Conservation (phyloP, 2,888 invertebrate species). For the Agrypnus murinus region DNA sequence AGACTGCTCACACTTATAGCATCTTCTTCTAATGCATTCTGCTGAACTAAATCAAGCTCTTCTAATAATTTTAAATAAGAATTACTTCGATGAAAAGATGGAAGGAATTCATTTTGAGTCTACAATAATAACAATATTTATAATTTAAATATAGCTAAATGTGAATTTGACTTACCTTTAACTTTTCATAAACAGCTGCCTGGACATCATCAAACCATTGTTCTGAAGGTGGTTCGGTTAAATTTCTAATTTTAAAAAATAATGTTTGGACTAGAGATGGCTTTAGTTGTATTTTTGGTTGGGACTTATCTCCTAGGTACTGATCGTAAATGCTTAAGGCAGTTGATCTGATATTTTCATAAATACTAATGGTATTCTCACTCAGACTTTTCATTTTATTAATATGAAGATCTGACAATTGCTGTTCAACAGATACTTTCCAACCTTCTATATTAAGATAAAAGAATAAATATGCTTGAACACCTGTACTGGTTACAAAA, state of each 20-base stretch:
- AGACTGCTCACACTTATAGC: slow-evolving; percentile 74
- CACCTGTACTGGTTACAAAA: slow-evolving; percentile 81
- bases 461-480: slow-evolving; percentile 84
- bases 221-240: slow-evolving; percentile 77
- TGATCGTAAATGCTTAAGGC: slow-evolving; percentile 85
- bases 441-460: slow-evolving; percentile 85
- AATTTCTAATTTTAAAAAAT: slow-evolving; percentile 75
- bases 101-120: slow-evolving; percentile 77
- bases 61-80: slow-evolving; percentile 82
- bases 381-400: slow-evolving; percentile 70
- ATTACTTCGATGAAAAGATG: slow-evolving; percentile 79
- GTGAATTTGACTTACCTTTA: slow-evolving; percentile 70
- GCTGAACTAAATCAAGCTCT: slow-evolving; percentile 81
- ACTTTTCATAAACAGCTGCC: slow-evolving; percentile 78
- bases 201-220: slow-evolving; percentile 91
- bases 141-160: too few relatives aligned
- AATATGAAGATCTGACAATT: slow-evolving; percentile 75
- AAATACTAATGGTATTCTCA: slow-evolving; percentile 68
- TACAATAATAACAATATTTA: slow-evolving; percentile 61
- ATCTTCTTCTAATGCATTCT: slow-evolving; percentile 75
- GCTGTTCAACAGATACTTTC: slow-evolving; percentile 82
- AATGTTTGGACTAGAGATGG: slow-evolving; percentile 77
- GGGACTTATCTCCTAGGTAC: slow-evolving; percentile 83
- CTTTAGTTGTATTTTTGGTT: slow-evolving; percentile 78
- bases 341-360: slow-evolving; percentile 75